Percentiles rank a stretch among this genome's conserved stretches.
Conservation (phyloP, 2,797 vertebrate genomes). For the Huso huso region DNA sequence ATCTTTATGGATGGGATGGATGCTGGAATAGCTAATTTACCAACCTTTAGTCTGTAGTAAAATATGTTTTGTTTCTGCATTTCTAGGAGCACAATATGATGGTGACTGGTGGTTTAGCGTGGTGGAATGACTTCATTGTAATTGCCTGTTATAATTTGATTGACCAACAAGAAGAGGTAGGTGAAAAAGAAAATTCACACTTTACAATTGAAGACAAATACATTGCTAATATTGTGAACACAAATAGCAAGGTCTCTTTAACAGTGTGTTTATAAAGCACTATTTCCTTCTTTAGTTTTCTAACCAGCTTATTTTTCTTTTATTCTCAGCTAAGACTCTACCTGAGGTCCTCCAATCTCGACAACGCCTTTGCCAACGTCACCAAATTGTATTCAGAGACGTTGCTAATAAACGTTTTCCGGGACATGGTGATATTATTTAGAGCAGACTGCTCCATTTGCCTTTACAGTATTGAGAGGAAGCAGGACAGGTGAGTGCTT, state of each 20-base stretch:
- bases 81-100: constrained; percentile 94
- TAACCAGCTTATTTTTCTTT: constrained; percentile 11
- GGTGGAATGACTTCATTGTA: constrained; percentile 96
- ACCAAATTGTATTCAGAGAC: constrained; percentile 85
- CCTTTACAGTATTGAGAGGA: constrained; percentile 88
- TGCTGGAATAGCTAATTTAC: too few species aligned
- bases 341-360: constrained; percentile 84
- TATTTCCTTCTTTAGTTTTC: neutral
- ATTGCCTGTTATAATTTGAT: constrained; percentile 91
- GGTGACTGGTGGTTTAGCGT: constrained; percentile 89
- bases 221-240: too few species aligned
- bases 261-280: too few species aligned
- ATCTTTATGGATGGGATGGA: too few species aligned
- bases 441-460: constrained; percentile 94
- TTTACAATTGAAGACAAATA: too few species aligned
- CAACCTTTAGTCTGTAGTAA: neutral
- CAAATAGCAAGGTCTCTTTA: too few species aligned
- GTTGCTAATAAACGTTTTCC: constrained; percentile 89
- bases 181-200: neutral
- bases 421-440: constrained; percentile 86
- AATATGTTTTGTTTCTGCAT: constrained; percentile 17
- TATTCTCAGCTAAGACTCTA: constrained; percentile 76
- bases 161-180: constrained; percentile 90
- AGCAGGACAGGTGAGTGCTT: constrained; percentile 69
- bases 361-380: constrained; percentile 88